phyloP scores from a whole-genome alignment of 2,888 invertebrate genomes.

The Chirona hameri region DNA sequence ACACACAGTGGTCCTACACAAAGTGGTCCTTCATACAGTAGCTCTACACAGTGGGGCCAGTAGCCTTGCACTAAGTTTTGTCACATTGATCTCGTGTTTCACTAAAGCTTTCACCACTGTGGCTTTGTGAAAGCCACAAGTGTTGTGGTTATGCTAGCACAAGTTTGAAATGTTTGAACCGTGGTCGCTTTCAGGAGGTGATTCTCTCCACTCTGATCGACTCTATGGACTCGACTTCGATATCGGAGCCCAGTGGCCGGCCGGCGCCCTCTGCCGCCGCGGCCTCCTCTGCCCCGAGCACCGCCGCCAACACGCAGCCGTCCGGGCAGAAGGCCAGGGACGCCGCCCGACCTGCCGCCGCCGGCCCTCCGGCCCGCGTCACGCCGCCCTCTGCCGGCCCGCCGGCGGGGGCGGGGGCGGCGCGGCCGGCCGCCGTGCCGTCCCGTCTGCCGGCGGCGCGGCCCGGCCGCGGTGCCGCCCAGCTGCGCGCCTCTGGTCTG shows the following conservation, averaged over 20 bases:
- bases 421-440: slow-evolving; percentile 45
- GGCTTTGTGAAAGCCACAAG: too few species aligned
- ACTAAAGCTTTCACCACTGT: too few species aligned
- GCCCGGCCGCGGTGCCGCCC: slow-evolving; percentile 40
- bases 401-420: slow-evolving; percentile 42
- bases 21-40: too few species aligned
- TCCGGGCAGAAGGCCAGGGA: background rate
- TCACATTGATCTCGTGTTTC: too few species aligned
- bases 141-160: too few species aligned
- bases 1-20: too few species aligned
- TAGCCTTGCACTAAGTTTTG: too few species aligned
- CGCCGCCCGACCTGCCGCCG: background rate
- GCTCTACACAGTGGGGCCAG: too few species aligned
- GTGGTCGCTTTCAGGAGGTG: background rate
- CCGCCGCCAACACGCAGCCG: background rate
- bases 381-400: background rate
- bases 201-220: background rate
- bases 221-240: background rate
- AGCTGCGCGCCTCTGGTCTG: slow-evolving; percentile 42
- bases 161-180: too few species aligned
- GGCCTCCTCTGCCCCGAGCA: background rate
- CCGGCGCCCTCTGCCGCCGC: background rate
- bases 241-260: background rate
- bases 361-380: background rate
- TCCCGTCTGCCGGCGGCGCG: slow-evolving; percentile 39